Conservation (phyloP, 2,113 vertebrate species). For the Thunnus maccoyii region DNA sequence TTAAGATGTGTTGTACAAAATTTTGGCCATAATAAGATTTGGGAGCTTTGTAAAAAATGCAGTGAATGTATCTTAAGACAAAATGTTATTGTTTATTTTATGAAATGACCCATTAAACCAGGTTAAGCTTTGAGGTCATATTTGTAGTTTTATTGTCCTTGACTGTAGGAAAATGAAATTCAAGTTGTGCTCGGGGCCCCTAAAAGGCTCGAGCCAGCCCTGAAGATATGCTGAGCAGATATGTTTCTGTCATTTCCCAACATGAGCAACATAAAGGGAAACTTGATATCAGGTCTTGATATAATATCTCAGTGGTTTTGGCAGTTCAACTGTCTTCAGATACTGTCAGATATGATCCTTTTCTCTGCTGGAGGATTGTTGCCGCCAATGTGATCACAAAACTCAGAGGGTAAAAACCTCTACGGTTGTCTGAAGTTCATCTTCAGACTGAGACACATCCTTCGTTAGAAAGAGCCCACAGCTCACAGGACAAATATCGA, state of each 20-base stretch:
- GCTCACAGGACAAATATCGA: neutral
- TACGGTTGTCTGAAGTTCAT: neutral
- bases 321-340: conserved; percentile 1
- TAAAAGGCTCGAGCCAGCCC: neutral
- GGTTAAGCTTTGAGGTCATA: too few species aligned
- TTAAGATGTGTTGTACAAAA: too few species aligned
- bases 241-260: conserved; percentile 16
- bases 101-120: too few species aligned
- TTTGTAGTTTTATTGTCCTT: too few species aligned
- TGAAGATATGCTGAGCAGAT: conserved; percentile 31
- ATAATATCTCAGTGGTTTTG: neutral
- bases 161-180: too few species aligned
- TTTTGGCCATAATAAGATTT: too few species aligned
- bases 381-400: neutral
- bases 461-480: neutral
- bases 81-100: too few species aligned
- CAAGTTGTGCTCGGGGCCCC: too few species aligned
- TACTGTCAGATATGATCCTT: conserved; percentile 11
- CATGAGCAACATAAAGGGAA: neutral
- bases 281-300: neutral
- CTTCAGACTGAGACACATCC: neutral
- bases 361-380: conserved; percentile 11
- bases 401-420: neutral
- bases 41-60: too few species aligned
- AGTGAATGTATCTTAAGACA: too few species aligned